Evolutionary conservation across 2,113 vertebrate genomes (phyloP), one percentile per base, ranked within the genome.

Genomic region (Agapornis roseicollis): DNA sequence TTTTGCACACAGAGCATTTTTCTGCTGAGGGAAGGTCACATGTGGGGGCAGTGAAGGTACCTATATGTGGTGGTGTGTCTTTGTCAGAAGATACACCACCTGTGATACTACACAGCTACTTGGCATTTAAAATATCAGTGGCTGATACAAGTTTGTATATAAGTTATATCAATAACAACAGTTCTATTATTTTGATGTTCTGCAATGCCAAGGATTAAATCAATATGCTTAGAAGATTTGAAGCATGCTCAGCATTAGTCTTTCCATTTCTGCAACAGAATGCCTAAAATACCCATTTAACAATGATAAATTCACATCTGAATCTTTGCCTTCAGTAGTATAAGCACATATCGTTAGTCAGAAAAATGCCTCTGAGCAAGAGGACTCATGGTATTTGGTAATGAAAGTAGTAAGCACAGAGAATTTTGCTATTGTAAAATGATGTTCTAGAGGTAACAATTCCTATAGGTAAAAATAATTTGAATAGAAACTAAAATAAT

Each of bases 361-460:
- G 28, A 63, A 63, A 84, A 49, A 80, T 70, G n/a, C 42, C 37
- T 22, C 80, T 77, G 61, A 84, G 86, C 69, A 89, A 77, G 82
- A 85, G 49, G 87, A 49, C 56, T 78, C 66, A 66, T 58, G 42
- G 49, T 39, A 66, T 85, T 82, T 96, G 84, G 46, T 85, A 85
- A 55, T 71, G 44, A 85, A 50, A 89, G 64, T 63, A 93, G 87
- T 93, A 90, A 95, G 95, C 65, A 93, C 55, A 88, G 82, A 73
- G n/a, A 49, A 89, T 58, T 93, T 74, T 79, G 84, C 85, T 56
- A 35, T 16, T 58, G 33, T 58, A 58, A 58, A 58, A 58, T 35
- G 33, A 7, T 35, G 13, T 58, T 58, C 56, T 35, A 58, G 56
- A 35, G 33, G 56, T 58, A 86, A 49, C n/a, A 80, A 49, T 64